phyloP scores from a whole-genome alignment of 2,888 invertebrate genomes.

The Athalia cordata region DNA sequence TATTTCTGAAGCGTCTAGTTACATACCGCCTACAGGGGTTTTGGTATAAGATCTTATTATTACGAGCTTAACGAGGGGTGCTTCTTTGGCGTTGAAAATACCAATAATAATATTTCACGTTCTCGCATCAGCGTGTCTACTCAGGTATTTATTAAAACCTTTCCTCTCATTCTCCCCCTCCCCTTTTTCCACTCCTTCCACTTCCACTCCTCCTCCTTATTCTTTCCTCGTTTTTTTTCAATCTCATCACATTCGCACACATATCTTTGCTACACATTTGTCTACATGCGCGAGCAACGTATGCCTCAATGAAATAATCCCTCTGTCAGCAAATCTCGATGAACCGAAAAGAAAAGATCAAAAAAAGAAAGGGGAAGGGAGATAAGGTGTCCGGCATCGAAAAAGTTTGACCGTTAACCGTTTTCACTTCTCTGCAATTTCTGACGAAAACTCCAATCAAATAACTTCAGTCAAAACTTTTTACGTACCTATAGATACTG shows the following conservation, averaged over 20 bases:
- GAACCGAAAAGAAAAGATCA: not conserved
- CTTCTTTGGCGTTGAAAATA: not conserved
- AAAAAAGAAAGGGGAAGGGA: not conserved
- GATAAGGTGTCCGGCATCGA: not conserved
- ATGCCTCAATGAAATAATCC: not conserved
- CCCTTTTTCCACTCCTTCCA: not conserved
- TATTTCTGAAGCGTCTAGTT: not conserved
- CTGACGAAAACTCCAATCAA: not conserved
- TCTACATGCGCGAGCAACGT: not conserved
- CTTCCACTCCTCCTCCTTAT: too few relatives aligned
- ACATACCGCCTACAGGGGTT: not conserved
- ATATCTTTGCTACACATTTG: too few relatives aligned
- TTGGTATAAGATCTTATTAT: not conserved
- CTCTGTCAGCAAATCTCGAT: not conserved
- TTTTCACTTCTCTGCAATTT: constrained; percentile 12
- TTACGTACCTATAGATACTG: not conserved
- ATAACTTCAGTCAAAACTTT: constrained; percentile 16
- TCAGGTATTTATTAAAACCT: not conserved
- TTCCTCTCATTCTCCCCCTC: not conserved
- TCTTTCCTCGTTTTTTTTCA: too few relatives aligned
- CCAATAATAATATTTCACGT: constrained; percentile 6
- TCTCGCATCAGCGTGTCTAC: not conserved
- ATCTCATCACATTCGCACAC: too few relatives aligned
- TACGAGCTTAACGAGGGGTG: not conserved
- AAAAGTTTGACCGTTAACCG: constrained; percentile 18